A percentile compares a stretch with the other conserved stretches of the same genome.
Conservation (phyloP, 2,113 vertebrate species). For the Heteronetta atricapilla region DNA sequence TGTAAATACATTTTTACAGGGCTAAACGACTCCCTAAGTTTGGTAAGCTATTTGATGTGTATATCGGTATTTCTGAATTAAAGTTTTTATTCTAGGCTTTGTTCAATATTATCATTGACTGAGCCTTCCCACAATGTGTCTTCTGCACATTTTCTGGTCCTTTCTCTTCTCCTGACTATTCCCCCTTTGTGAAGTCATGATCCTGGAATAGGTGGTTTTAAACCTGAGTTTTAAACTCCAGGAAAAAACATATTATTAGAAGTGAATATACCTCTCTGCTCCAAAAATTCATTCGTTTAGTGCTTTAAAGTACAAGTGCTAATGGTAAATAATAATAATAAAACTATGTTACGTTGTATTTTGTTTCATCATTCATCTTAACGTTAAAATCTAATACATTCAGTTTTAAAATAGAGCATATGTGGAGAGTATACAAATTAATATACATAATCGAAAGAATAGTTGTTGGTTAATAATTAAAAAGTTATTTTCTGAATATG, state of each 20-base stretch:
- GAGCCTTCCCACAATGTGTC: not conserved
- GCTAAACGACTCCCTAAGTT: not conserved
- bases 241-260: not conserved
- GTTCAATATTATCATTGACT: not conserved
- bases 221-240: not conserved
- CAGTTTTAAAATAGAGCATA: not conserved
- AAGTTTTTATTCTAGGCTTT: not conserved
- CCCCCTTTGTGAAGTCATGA: not conserved
- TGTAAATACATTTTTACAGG: not conserved
- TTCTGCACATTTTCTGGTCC: not conserved
- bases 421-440: not conserved
- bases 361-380: no score
- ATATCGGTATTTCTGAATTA: not conserved
- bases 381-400: not conserved
- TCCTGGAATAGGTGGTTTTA: not conserved
- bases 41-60: not conserved
- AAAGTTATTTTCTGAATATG: not conserved
- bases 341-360: not conserved
- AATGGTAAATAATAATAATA: not conserved
- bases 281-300: not conserved
- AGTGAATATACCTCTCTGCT: constrained; percentile 1
- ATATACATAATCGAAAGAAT: not conserved
- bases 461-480: not conserved
- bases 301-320: not conserved
- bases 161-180: not conserved